Evolutionary conservation across 2,888 invertebrate species (phyloP).

Genomic region (Ochropleura plecta): DNA sequence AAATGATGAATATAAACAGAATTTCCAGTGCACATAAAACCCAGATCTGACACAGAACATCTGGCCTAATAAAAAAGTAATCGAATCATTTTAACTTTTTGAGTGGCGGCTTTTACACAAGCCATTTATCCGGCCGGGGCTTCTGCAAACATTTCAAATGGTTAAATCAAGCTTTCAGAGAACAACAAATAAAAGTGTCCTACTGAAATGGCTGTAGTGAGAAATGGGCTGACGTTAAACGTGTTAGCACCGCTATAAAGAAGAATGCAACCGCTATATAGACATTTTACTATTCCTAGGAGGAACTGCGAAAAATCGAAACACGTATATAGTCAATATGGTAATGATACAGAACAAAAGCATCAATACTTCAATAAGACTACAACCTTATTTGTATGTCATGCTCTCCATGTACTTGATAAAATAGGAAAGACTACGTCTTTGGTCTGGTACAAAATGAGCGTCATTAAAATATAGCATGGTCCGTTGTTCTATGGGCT

Average conservation of each 20-base stretch:
- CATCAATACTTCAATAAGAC: conserved; percentile 42
- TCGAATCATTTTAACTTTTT: conserved; percentile 67
- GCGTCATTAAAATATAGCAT: conserved; percentile 61
- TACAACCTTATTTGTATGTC: conserved; percentile 47
- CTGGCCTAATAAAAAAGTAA: conserved; percentile 76
- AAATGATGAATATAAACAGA: conserved; percentile 68
- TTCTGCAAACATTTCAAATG: conserved; percentile 72
- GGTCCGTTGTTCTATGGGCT: conserved; percentile 54
- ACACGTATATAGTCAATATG: conserved; percentile 43
- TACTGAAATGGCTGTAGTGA: conserved; percentile 75
- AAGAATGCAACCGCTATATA: conserved; percentile 68
- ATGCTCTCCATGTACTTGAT: conserved; percentile 38
- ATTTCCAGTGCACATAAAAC: conserved; percentile 64
- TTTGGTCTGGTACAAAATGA: conserved; percentile 56
- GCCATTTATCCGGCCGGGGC: conserved; percentile 68
- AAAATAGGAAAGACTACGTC: conserved; percentile 44
- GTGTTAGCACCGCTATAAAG: conserved; percentile 76
- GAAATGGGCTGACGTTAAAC: conserved; percentile 76
- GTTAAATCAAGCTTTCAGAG: conserved; percentile 76
- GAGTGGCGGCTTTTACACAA: conserved; percentile 68
- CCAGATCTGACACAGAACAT: conserved; percentile 72
- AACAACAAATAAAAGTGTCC: conserved; percentile 78
- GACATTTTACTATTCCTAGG: conserved; percentile 50
- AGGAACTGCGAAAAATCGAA: conserved; percentile 37
- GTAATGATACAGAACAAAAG: conserved; percentile 39